Evolutionary conservation across 2,113 vertebrate species (phyloP).

Genomic region (Nycticorax nycticorax): DNA sequence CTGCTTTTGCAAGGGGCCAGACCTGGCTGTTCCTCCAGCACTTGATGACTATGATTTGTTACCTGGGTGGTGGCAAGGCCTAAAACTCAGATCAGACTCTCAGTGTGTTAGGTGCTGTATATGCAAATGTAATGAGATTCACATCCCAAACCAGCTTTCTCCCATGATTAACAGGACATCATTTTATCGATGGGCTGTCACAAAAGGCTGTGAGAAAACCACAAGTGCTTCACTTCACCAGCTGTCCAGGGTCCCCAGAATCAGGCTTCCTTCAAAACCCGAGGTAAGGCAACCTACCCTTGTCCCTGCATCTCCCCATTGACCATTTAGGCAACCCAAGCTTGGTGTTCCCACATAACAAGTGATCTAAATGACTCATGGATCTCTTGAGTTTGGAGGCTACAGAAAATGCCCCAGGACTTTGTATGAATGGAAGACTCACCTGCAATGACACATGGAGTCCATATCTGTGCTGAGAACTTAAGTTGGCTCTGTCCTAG

Average conservation of each 20-base stretch:
- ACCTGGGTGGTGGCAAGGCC: neutral
- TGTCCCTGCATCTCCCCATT: neutral
- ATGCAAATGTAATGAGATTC: neutral
- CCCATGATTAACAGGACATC: neutral
- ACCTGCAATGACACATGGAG: neutral
- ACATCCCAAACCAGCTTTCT: neutral
- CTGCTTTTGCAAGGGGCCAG: constrained; percentile 11
- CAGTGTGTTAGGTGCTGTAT: neutral
- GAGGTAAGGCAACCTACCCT: neutral
- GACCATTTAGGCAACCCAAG: neutral
- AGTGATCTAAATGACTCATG: neutral
- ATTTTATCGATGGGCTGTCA: neutral
- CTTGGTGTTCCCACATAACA: neutral
- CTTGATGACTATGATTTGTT: neutral
- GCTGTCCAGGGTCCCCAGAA: neutral
- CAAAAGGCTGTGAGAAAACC: neutral
- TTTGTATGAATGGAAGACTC: neutral
- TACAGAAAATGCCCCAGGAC: neutral
- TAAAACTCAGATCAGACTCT: neutral
- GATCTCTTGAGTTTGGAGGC: neutral
- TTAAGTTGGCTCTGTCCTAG: neutral
- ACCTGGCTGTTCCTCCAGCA: neutral
- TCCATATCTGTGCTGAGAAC: neutral
- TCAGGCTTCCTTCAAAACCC: neutral
- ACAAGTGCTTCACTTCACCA: neutral